Percentiles rank a stretch among this genome's conserved stretches.
phyloP scores from a whole-genome alignment of 2,113 vertebrate species.

The Anhinga rufa region DNA sequence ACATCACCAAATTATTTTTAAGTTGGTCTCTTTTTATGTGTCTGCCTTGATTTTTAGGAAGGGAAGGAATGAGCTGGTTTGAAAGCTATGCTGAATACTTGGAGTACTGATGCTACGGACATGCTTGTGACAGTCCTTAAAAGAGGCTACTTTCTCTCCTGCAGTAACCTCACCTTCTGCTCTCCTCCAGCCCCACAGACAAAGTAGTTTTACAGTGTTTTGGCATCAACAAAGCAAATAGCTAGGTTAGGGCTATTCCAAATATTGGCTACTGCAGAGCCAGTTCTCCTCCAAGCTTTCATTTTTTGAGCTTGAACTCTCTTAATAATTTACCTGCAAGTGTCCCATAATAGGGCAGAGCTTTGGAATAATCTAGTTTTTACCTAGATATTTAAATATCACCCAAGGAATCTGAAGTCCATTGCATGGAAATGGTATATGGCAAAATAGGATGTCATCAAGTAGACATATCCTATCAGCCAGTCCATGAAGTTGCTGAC shows the following conservation, averaged over 20 bases:
- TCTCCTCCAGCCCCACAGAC: neutral
- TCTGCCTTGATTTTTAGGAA: neutral
- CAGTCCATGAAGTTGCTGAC: neutral
- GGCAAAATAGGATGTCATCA: neutral
- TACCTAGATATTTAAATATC: neutral
- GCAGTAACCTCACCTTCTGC: neutral
- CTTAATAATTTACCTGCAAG: neutral
- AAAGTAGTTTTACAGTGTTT: neutral
- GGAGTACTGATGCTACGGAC: neutral
- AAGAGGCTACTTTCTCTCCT: neutral
- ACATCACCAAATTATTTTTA: neutral
- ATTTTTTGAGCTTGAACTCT: neutral
- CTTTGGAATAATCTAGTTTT: neutral
- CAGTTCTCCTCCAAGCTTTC: neutral
- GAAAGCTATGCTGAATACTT: neutral
- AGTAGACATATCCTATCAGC: neutral
- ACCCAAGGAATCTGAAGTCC: neutral
- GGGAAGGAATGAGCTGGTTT: neutral
- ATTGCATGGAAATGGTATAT: neutral
- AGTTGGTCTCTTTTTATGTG: neutral
- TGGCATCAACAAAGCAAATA: neutral
- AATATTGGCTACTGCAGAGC: neutral
- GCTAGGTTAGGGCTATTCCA: neutral
- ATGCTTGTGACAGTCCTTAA: neutral
- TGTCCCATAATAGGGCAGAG: neutral